Percentiles rank a stretch among this genome's conserved stretches.
Conservation (phyloP, 2,888 invertebrate species). For the Dryococelus australis region DNA sequence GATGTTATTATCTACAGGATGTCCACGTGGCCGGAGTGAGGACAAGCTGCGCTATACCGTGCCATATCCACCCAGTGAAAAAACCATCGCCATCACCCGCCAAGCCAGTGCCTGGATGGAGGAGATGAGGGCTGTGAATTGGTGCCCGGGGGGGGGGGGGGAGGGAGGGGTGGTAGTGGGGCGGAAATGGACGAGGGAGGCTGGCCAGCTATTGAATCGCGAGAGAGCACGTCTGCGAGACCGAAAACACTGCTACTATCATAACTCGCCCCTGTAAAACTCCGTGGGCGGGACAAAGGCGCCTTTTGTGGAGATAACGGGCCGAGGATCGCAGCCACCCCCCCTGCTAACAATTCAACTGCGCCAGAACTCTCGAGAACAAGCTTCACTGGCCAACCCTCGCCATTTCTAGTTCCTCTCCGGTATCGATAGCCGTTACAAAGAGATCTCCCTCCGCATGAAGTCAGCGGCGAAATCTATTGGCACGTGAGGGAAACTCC, state of each 20-base stretch:
- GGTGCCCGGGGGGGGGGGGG: background rate
- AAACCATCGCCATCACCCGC: no score
- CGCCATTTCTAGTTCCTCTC: background rate
- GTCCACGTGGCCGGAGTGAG: no score
- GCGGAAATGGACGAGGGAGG: background rate
- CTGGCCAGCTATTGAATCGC: background rate
- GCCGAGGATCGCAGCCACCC: background rate
- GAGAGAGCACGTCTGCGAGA: background rate
- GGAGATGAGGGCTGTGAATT: background rate
- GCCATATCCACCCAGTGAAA: no score
- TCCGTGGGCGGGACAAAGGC: background rate
- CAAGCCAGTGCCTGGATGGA: no score
- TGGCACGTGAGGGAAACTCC: no score
- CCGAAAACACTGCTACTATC: background rate
- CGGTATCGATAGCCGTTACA: background rate
- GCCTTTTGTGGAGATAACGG: conserved; percentile 3
- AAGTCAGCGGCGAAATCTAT: no score
- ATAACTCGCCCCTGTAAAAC: conserved; percentile 10
- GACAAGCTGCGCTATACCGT: no score
- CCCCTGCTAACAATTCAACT: background rate
- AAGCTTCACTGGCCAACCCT: background rate
- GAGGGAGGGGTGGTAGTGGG: background rate
- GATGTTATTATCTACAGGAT: no score
- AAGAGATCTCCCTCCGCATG: no score
- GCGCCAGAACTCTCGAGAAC: background rate